These are phyloP conservation scores for Ctenosaura bakeri DNA, from an alignment of 2,797 vertebrate species.

Conservation along the genomic window DNA sequence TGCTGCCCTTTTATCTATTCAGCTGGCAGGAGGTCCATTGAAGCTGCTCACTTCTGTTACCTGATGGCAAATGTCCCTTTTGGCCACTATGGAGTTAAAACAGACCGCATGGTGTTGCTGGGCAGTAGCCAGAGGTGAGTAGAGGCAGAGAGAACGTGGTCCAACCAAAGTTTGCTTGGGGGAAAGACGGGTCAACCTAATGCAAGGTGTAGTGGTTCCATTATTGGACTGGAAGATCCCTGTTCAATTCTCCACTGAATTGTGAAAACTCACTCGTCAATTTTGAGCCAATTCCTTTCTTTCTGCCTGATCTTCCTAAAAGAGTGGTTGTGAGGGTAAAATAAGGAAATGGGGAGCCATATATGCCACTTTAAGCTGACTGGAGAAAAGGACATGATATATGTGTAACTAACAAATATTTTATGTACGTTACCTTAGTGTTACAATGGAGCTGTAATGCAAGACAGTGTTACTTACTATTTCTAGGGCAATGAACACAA, in stretches of 20 bases:
- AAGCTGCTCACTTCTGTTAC: constrained; percentile 94
- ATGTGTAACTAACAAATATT: no score
- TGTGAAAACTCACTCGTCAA: background rate
- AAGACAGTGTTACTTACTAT: background rate
- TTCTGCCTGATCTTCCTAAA: background rate
- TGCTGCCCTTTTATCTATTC: constrained; percentile 28
- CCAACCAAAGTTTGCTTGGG: background rate
- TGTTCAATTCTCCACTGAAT: background rate
- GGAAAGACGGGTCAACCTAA: background rate
- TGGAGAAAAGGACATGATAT: no score
- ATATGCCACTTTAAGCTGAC: no score
- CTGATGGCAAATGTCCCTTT: constrained; percentile 86
- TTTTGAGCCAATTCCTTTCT: background rate
- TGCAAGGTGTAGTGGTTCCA: background rate
- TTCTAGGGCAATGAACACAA: background rate
- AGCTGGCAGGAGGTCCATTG: constrained; percentile 88
- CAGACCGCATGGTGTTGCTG: constrained; percentile 86
- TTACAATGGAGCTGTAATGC: background rate
- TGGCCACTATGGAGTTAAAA: constrained; percentile 82
- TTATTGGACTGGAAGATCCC: background rate
- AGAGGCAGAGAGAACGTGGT: background rate
- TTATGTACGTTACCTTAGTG: background rate
- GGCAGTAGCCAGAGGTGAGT: constrained; percentile 89
- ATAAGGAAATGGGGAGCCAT: no score
- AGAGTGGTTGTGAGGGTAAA: background rate